Percentiles rank a stretch among this genome's conserved stretches.
Conservation (phyloP, 2,113 vertebrate species). For the Erinaceus europaeus region DNA sequence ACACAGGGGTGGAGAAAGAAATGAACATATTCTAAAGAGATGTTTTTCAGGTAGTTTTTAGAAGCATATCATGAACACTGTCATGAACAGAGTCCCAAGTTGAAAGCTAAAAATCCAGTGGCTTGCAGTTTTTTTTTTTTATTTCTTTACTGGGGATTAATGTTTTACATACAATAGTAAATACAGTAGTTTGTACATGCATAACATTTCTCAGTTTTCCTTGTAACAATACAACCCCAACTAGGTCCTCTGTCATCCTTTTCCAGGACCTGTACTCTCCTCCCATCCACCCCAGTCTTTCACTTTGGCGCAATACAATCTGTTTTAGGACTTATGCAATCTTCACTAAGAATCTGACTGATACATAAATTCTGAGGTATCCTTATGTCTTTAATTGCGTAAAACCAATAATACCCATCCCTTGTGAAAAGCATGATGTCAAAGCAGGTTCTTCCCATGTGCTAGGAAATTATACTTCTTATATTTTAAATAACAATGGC, state of each 20-base stretch:
- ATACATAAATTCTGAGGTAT: neutral
- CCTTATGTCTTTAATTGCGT: neutral
- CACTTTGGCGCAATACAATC: no score
- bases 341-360: neutral
- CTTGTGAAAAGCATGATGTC: neutral
- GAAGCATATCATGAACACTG: neutral
- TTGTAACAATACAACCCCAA: no score
- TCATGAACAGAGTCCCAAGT: neutral
- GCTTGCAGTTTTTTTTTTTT: neutral
- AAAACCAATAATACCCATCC: neutral
- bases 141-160: no score
- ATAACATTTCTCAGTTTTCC: no score
- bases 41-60: neutral
- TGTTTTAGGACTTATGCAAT: neutral
- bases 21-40: neutral
- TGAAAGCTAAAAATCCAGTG: neutral
- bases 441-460: neutral
- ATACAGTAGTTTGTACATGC: no score
- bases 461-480: neutral
- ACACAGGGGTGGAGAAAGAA: no score
- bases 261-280: no score
- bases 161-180: no score
- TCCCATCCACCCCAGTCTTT: no score
- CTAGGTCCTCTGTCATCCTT: no score
- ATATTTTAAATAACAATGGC: neutral